Percentiles rank a stretch among this genome's conserved stretches.
Conservation (phyloP, 2,113 vertebrate genomes). For the Sardina pilchardus region DNA sequence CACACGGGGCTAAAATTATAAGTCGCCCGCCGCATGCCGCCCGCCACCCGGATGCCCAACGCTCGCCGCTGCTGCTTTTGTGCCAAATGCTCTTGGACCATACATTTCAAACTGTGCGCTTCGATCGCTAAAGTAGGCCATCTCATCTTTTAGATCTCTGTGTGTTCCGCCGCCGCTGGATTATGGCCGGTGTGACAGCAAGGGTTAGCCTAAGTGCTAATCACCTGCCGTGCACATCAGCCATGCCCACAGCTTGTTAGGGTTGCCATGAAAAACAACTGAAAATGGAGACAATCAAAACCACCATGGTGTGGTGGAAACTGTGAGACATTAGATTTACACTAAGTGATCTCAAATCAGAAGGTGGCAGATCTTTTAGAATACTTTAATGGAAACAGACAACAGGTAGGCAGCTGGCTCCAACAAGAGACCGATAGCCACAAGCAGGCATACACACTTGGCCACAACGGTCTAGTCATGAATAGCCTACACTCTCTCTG, state of each 20-base stretch:
- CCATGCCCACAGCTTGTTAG: background rate
- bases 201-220: background rate
- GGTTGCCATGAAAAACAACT: background rate
- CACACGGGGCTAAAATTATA: background rate
- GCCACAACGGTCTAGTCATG: background rate
- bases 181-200: background rate
- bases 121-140: too few relatives aligned
- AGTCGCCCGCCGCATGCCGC: too few relatives aligned
- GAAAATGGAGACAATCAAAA: too few relatives aligned
- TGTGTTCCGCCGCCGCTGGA: background rate
- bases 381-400: background rate
- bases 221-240: background rate
- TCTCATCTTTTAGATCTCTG: background rate
- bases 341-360: background rate
- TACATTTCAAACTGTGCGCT: too few relatives aligned
- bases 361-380: background rate
- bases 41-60: too few relatives aligned
- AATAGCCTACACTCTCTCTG: background rate
- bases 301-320: background rate
- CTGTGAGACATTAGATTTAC: background rate
- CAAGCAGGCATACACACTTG: background rate
- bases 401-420: conserved; percentile 4
- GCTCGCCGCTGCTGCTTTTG: too few relatives aligned
- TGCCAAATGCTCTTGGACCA: too few relatives aligned
- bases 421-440: conserved; percentile 6